Conservation (phyloP, 2,888 invertebrate species). For the Scaeva pyrastri region DNA sequence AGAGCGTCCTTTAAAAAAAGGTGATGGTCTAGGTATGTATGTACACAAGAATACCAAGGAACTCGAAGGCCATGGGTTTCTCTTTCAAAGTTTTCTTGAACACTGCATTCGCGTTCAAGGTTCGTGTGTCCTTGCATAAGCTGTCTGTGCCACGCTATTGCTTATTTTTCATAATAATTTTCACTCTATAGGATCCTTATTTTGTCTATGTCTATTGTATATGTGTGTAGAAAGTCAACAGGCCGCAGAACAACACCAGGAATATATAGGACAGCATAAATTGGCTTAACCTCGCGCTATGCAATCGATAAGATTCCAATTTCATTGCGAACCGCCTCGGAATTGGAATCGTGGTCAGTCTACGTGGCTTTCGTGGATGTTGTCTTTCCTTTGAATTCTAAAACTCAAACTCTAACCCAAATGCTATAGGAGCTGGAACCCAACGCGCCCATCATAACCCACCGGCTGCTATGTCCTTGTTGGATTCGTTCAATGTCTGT, state of each 20-base stretch:
- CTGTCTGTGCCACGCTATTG: slow-evolving; percentile 50
- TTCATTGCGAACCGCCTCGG: slow-evolving; percentile 14
- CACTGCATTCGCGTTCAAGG: slow-evolving; percentile 36
- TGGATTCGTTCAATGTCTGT: slow-evolving; percentile 10
- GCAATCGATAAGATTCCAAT: slow-evolving; percentile 59
- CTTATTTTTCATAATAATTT: slow-evolving; percentile 44
- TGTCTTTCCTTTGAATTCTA: background rate
- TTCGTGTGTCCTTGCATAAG: slow-evolving; percentile 47
- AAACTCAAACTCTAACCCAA: no score
- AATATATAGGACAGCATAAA: slow-evolving; percentile 28
- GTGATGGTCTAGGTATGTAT: background rate
- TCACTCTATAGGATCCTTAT: background rate
- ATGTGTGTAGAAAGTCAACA: background rate
- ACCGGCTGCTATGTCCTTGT: slow-evolving; percentile 14
- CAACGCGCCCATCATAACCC: background rate
- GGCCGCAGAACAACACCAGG: slow-evolving; percentile 8
- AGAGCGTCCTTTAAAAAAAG: background rate
- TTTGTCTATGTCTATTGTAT: no score
- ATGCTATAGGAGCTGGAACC: no score
- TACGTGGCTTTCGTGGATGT: slow-evolving; percentile 24
- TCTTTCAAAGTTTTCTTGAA: slow-evolving; percentile 39
- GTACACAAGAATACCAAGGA: background rate
- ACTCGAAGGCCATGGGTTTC: background rate
- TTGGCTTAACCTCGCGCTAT: slow-evolving; percentile 39
- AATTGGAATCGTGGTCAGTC: slow-evolving; percentile 26